Evolutionary conservation across 2,113 vertebrate species (phyloP).

Genomic region (Sitta europaea): DNA sequence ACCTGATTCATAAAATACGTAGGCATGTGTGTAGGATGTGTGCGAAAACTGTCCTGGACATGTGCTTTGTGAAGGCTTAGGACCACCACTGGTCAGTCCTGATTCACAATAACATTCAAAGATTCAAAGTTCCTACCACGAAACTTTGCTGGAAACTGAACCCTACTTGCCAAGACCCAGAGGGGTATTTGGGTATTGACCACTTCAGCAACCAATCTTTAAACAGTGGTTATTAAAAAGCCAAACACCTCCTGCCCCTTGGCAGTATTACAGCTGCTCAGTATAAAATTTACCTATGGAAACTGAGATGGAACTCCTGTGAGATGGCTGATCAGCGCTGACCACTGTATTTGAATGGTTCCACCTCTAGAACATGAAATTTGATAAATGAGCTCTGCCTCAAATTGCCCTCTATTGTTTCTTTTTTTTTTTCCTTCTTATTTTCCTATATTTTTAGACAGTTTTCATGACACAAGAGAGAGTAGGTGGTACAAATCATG

Average conservation of each 20-base stretch:
- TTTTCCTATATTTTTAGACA: background rate
- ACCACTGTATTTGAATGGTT: background rate
- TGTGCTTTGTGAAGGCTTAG: background rate
- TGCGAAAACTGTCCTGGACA: background rate
- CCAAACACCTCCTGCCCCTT: background rate
- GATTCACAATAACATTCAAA: background rate
- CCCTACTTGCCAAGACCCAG: background rate
- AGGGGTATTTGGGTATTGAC: background rate
- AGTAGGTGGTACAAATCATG: background rate
- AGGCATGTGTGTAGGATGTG: background rate
- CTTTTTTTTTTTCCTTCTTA: background rate
- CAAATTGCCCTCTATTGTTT: background rate
- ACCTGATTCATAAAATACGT: conserved; percentile 58
- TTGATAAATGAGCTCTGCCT: background rate
- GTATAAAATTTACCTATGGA: background rate
- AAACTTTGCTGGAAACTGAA: background rate
- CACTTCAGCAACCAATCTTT: background rate
- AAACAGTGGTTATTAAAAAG: background rate
- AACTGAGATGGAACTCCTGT: background rate
- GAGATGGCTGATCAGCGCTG: rapidly evolving
- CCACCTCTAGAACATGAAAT: background rate
- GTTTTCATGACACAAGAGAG: background rate
- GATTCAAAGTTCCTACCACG: background rate
- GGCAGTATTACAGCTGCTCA: background rate
- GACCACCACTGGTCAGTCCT: background rate